A percentile compares a stretch with the other conserved stretches of the same genome.
Evolutionary conservation across 2,113 vertebrate species (phyloP).

Genomic region (Nycticorax nycticorax): DNA sequence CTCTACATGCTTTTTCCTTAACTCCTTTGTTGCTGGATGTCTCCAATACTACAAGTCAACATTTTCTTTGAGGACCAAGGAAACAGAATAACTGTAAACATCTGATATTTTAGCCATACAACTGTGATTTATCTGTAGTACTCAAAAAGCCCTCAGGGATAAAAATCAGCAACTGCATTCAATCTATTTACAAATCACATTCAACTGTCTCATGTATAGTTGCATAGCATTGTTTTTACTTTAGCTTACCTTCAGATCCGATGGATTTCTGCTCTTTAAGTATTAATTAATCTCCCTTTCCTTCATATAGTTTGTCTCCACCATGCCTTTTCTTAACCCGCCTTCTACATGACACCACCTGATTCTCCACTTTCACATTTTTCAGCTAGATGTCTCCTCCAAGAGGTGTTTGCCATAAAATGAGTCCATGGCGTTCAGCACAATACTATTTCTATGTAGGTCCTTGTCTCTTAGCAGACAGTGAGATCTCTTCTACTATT

Average conservation of each 20-base stretch:
- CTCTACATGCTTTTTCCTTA: neutral
- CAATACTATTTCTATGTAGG: rapidly evolving
- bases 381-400: neutral
- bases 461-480: neutral
- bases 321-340: neutral
- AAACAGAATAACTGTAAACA: neutral
- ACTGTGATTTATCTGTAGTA: neutral
- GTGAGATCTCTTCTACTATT: neutral
- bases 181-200: neutral
- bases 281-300: neutral
- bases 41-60: neutral
- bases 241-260: neutral
- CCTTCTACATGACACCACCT: neutral
- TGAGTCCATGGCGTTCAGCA: neutral
- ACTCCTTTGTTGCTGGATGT: neutral
- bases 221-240: neutral
- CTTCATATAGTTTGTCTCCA: neutral
- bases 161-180: neutral
- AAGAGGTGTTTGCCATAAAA: neutral
- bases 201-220: neutral
- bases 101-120: neutral
- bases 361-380: neutral
- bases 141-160: neutral
- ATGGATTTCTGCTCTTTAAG: neutral
- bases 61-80: neutral